Evolutionary conservation across 2,888 invertebrate genomes (phyloP), one percentile per base, ranked within the genome.

Genomic region (Nasonia oneida): DNA sequence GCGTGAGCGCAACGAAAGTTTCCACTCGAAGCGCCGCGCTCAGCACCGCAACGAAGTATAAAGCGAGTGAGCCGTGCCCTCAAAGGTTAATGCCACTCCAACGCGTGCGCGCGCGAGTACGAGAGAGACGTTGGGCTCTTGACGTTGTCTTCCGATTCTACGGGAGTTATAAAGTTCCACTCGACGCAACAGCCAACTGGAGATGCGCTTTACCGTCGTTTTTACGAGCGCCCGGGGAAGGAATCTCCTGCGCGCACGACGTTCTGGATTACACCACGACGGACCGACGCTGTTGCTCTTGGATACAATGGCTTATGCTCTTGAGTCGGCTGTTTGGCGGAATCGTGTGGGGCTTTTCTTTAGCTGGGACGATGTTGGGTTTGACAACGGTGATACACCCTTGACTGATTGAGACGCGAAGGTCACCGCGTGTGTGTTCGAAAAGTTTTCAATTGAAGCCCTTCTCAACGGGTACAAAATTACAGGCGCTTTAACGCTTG

Each of bases 61-160:
- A 67, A 67, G 67, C 33, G 73, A 73, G 73, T 23, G 42, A 29
- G 57, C 18, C 33, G 14, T 23, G 42, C 23, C 47, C 39, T 73
- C n/a, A 82, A 82, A 67, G 82, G 50, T 67, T 50, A 73, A 80
- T 74, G 61, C 33, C 61, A 64, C 47, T 47, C 47, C 8, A 39
- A 23, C 6, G 53, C 53, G 53, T 5, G 18, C 18, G 15, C 10
- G 2, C 33, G 10, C 33, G 29, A 29, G 29, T 29, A 57, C 8
- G 47, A 2, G 37, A 57, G 57, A 57, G 76, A 76, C 29, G 64
- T 6, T 5, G 15, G 73, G 18, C 47, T 47, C 82, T 82, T 50
- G 33, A 75, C 70, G 37, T 76, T 83, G 82, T 83, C 76, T 83
- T 83, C 70, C 76, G 76, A 76, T 76, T 83, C 50, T 70, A 39